A percentile compares a stretch with the other conserved stretches of the same genome.
Conservation (phyloP, 2,797 vertebrate genomes). For the Remorina albescens region DNA sequence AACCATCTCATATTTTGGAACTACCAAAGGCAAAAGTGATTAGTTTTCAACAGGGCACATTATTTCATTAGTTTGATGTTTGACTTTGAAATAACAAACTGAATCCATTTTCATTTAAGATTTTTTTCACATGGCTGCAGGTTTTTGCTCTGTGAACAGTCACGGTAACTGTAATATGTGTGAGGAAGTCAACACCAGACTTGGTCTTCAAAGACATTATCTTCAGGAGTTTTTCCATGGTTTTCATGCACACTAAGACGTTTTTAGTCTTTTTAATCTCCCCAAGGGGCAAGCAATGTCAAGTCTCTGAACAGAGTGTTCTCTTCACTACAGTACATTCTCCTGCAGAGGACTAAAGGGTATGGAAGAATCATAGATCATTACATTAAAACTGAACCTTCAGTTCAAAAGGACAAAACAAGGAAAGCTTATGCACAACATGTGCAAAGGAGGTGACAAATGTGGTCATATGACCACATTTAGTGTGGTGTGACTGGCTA, state of each 20-base stretch:
- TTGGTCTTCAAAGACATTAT: constrained; percentile 23
- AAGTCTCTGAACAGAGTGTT: background rate
- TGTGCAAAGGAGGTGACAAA: no score
- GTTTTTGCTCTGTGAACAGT: background rate
- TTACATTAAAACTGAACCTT: background rate
- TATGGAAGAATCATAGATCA: background rate
- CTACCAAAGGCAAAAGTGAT: background rate
- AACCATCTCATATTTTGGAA: background rate
- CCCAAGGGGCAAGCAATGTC: background rate
- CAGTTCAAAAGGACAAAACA: background rate
- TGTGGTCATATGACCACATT: no score
- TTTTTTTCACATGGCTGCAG: background rate
- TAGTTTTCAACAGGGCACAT: no score
- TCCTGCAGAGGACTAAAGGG: constrained; percentile 7
- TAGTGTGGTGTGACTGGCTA: no score
- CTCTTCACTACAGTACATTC: background rate
- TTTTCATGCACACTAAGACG: constrained; percentile 27
- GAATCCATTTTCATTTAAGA: background rate
- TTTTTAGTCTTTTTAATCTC: constrained; percentile 30
- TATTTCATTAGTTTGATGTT: background rate
- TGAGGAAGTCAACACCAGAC: background rate
- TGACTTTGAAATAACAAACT: background rate
- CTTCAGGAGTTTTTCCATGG: constrained; percentile 15
- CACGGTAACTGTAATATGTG: background rate
- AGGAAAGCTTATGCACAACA: background rate